phyloP scores from a whole-genome alignment of 2,113 vertebrate species.

The Patagioenas fasciata region DNA sequence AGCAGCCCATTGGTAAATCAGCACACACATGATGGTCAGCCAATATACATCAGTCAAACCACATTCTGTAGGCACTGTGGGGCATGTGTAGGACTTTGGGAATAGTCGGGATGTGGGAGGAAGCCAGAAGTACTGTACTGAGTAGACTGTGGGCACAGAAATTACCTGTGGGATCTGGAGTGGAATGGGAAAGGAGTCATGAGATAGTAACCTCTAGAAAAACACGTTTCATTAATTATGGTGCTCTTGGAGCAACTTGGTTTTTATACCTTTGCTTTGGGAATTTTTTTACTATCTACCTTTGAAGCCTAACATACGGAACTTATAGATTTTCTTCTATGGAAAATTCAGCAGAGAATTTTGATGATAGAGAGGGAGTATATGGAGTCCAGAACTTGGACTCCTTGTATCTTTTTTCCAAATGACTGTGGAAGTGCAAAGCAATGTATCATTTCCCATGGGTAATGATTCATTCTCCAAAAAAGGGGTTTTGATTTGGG shows the following conservation, averaged over 20 bases:
- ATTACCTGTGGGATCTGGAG: neutral
- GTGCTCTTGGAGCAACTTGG: neutral
- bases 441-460: neutral
- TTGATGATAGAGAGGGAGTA: neutral
- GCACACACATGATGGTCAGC: rapidly evolving
- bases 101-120: neutral
- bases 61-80: neutral
- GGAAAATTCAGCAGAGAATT: neutral
- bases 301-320: neutral
- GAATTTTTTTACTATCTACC: neutral
- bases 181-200: neutral
- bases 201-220: neutral
- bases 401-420: neutral
- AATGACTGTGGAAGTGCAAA: neutral
- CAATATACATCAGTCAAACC: neutral
- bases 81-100: neutral
- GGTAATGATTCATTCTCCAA: neutral
- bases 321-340: neutral
- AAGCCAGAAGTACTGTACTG: neutral
- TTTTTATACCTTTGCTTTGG: neutral
- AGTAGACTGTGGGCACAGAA: neutral
- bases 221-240: neutral
- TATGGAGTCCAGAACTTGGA: neutral
- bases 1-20: neutral
- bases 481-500: neutral